Conservation (phyloP, 2,888 invertebrate genomes). For the Idaea aversata region DNA sequence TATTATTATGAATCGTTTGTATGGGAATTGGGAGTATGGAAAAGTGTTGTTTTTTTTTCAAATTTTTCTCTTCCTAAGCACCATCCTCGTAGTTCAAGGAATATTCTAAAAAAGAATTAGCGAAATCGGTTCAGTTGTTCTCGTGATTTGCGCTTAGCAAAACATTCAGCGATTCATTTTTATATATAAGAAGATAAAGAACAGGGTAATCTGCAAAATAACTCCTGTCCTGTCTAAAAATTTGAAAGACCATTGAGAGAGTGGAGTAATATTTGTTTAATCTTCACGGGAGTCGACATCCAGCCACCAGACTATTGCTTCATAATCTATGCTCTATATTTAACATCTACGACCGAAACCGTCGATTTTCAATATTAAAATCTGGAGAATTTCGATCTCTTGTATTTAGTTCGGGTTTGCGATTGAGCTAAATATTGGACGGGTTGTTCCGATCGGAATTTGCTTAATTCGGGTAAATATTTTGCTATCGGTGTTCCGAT, state of each 20-base stretch:
- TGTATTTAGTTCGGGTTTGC: constrained; percentile 8
- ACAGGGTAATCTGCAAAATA: no score
- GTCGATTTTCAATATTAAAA: constrained; percentile 23
- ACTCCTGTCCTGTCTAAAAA: constrained; percentile 34
- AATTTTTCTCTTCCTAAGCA: no score
- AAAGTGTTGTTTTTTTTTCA: no score
- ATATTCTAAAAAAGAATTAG: no score
- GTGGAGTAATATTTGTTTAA: constrained; percentile 76
- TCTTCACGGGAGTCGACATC: constrained; percentile 60
- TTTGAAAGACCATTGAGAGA: constrained; percentile 14
- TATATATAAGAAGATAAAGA: no score
- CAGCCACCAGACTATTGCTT: constrained; percentile 61
- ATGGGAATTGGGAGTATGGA: no score
- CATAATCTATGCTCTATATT: constrained; percentile 70
- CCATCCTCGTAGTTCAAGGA: no score
- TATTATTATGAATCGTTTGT: no score
- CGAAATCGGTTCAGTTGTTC: no score
- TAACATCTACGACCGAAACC: constrained; percentile 43
- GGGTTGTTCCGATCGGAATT: neutral
- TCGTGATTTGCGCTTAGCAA: no score
- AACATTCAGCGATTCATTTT: no score
- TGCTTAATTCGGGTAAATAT: neutral
- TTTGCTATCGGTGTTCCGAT: neutral
- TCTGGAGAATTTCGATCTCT: constrained; percentile 14
- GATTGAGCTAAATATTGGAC: constrained; percentile 3